Conservation (phyloP, 1,140 invertebrate genomes). For the Drosophila pachea region DNA sequence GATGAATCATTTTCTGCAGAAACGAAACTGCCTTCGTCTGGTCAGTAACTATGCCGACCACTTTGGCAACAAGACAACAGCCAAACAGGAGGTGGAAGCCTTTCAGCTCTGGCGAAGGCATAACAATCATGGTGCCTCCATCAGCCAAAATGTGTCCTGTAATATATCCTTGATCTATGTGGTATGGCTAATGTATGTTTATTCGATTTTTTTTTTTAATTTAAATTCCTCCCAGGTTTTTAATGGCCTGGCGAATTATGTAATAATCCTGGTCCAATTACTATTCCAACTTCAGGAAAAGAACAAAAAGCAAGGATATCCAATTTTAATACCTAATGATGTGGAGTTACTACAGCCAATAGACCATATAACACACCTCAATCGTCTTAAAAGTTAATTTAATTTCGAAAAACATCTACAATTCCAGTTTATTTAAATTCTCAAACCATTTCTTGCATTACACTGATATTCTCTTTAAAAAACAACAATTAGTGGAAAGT, state of each 20-base stretch:
- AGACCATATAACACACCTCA: constrained; percentile 18
- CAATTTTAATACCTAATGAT: constrained; percentile 31
- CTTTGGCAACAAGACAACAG: constrained; percentile 16
- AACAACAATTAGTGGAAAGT: too few species aligned
- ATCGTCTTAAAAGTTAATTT: background rate
- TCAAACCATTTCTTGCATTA: too few species aligned
- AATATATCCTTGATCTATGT: constrained; percentile 53
- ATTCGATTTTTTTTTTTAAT: background rate
- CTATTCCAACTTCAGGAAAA: constrained; percentile 62
- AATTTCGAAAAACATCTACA: background rate
- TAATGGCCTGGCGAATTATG: constrained; percentile 66
- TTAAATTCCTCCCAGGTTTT: constrained; percentile 38
- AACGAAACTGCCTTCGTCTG: constrained; percentile 50
- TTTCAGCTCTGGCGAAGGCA: constrained; percentile 72
- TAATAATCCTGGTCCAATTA: constrained; percentile 66
- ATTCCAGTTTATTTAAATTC: background rate
- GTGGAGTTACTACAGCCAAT: constrained; percentile 52
- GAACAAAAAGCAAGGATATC: constrained; percentile 15
- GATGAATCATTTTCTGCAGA: constrained; percentile 24
- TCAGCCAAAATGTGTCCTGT: constrained; percentile 43
- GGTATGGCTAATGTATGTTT: constrained; percentile 27
- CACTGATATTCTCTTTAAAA: too few species aligned
- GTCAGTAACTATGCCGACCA: constrained; percentile 37
- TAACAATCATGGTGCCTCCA: constrained; percentile 41
- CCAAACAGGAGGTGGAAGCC: constrained; percentile 18